phyloP scores from a whole-genome alignment of 2,888 invertebrate genomes.

The Villa cingulata region DNA sequence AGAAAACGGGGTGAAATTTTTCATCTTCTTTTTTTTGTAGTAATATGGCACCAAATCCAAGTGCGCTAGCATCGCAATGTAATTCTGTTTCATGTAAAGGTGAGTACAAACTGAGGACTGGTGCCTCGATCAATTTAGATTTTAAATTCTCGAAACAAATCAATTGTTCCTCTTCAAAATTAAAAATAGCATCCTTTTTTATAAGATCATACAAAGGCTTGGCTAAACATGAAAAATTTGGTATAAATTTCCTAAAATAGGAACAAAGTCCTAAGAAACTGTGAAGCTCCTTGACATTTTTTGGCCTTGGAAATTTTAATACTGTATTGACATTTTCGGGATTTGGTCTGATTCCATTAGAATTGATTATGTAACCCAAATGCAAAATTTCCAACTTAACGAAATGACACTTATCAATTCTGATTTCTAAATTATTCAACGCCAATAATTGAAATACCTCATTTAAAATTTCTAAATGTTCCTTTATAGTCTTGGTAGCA shows the following conservation, averaged over 20 bases:
- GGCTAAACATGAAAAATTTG: neutral
- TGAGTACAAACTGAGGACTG: neutral
- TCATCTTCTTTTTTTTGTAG: neutral
- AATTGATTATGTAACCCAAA: too few relatives aligned
- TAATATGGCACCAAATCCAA: neutral
- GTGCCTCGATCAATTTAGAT: neutral
- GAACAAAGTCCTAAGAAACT: neutral
- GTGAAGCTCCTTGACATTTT: neutral
- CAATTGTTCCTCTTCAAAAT: neutral
- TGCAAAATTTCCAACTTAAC: too few relatives aligned
- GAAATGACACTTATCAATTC: too few relatives aligned
- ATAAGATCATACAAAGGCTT: neutral
- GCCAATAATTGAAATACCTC: too few relatives aligned
- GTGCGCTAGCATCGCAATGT: too few relatives aligned
- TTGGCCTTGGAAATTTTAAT: neutral
- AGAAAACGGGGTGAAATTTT: neutral
- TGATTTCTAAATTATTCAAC: too few relatives aligned
- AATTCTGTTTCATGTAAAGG: neutral
- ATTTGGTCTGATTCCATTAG: neutral
- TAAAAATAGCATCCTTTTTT: neutral
- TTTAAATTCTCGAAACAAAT: neutral
- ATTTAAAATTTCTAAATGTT: constrained; percentile 5
- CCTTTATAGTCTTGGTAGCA: constrained; percentile 8
- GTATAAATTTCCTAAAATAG: neutral
- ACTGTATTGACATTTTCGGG: neutral